Evolutionary conservation across 2,888 invertebrate species (phyloP), one percentile per base, ranked within the genome.

Genomic region (Caenorhabditis sinica): DNA sequence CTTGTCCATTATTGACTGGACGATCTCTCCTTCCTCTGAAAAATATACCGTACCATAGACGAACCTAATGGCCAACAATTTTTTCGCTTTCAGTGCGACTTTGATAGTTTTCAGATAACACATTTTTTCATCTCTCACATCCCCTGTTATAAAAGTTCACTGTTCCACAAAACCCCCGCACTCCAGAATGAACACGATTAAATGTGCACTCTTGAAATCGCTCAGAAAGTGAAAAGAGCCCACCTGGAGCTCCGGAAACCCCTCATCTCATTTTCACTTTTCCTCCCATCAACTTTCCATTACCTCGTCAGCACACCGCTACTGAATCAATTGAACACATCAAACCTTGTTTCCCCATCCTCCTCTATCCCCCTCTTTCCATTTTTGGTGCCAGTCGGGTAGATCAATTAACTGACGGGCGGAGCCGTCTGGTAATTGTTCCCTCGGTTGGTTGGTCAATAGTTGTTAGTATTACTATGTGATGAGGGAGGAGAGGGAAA

Each of bases 341-440:
- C 25, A 43, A 20, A n/a, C n/a, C n/a, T n/a, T 25, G 6, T 30
- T n/a, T 3, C 58, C 17, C 25, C 40, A 40, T 45, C 17, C 1
- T 45, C 23, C n/a, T 6, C 30, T 28, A n/a, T 30, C 33, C 17
- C 33, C 30, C 40, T n/a, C 2, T 23, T n/a, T 36, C 33, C 63
- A 43, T 20, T 51, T 40, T 69, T 40, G 69, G 76, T 76, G 76
- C 76, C 76, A 76, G 76, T 69, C 66, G 43, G 76, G 58, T 56
- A 58, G 68, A 65, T 76, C 76, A 76, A 76, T 76, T 76, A 76
- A 76, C 76, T 20, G 51, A 61, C 76, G 69, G 76, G 60, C 76
- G 68, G 76, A 69, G 76, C 76, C 53, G n/a, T 43, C 58, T 20
- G 56, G 28, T 76, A 76, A 76, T 76, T 76, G 75, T 69, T n/a